Conservation (phyloP, 2,888 invertebrate species). For the Kryphioiulus occultus region DNA sequence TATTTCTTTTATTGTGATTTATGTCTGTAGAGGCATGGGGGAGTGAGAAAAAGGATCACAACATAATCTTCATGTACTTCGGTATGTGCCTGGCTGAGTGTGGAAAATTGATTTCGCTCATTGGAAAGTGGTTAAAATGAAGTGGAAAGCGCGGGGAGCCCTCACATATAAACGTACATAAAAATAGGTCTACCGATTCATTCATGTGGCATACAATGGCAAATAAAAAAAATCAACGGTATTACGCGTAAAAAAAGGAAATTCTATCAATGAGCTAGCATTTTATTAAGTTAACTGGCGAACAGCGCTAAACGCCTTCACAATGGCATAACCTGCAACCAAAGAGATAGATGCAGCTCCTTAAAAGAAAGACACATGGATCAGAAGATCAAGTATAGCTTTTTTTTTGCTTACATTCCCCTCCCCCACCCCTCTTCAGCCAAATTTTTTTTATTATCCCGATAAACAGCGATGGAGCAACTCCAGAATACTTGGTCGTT, state of each 20-base stretch:
- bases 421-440: not conserved
- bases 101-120: conserved; percentile 44
- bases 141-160: not conserved
- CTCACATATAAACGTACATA: not conserved
- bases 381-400: not conserved
- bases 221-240: not conserved
- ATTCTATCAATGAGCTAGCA: conserved; percentile 31
- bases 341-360: not conserved
- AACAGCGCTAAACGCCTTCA: conserved; percentile 25
- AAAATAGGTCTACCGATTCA: conserved; percentile 26
- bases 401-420: not conserved
- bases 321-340: not conserved
- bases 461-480: not conserved
- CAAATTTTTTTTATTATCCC: not conserved
- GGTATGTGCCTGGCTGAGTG: conserved; percentile 44
- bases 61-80: conserved; percentile 35
- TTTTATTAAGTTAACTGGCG: conserved; percentile 30
- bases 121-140: conserved; percentile 35
- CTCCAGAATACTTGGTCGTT: not conserved
- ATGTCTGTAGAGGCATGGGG: not conserved
- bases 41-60: not conserved
- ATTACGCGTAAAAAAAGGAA: conserved; percentile 4
- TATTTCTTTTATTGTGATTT: conserved; percentile 20
- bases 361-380: conserved; percentile 8
- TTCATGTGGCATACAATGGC: not conserved